Evolutionary conservation across 2,888 invertebrate species (phyloP).

Genomic region (Acleris holmiana): DNA sequence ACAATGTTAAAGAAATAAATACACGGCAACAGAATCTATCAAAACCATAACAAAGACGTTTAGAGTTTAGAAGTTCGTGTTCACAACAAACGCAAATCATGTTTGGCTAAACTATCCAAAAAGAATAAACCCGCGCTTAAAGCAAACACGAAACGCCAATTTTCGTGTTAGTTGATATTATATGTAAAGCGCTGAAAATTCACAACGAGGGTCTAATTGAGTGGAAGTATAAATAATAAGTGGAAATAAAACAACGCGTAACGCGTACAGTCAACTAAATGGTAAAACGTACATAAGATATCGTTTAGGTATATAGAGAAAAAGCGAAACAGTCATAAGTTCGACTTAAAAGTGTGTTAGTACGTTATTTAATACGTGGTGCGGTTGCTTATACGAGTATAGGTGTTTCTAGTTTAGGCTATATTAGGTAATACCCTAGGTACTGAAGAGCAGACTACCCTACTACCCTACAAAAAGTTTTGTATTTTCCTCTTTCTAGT

Average conservation of each 20-base stretch:
- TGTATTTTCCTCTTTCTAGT: too few relatives aligned
- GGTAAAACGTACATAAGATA: too few relatives aligned
- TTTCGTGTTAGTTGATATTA: slow-evolving; percentile 46
- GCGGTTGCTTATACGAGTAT: too few relatives aligned
- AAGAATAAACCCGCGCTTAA: slow-evolving; percentile 8
- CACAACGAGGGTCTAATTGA: slow-evolving; percentile 58
- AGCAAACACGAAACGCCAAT: slow-evolving; percentile 45
- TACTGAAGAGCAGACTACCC: too few relatives aligned
- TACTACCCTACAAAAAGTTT: too few relatives aligned
- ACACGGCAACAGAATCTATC: neutral
- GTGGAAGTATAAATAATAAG: slow-evolving; percentile 43
- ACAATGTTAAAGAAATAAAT: slow-evolving; percentile 12
- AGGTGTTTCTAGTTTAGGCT: too few relatives aligned
- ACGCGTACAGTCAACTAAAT: slow-evolving; percentile 14
- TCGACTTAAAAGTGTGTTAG: too few relatives aligned
- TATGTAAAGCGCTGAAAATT: slow-evolving; percentile 58
- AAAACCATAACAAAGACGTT: slow-evolving; percentile 27
- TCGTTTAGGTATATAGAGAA: too few relatives aligned
- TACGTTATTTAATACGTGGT: too few relatives aligned
- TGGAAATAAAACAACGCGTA: slow-evolving; percentile 26
- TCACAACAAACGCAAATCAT: slow-evolving; percentile 15
- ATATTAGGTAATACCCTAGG: too few relatives aligned
- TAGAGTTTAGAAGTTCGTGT: slow-evolving; percentile 1
- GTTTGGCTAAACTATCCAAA: slow-evolving; percentile 29
- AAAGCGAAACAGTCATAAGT: too few relatives aligned